Base-by-base conservation (phyloP, 1,140 invertebrate genomes). In the Heliconius congener region DNA sequence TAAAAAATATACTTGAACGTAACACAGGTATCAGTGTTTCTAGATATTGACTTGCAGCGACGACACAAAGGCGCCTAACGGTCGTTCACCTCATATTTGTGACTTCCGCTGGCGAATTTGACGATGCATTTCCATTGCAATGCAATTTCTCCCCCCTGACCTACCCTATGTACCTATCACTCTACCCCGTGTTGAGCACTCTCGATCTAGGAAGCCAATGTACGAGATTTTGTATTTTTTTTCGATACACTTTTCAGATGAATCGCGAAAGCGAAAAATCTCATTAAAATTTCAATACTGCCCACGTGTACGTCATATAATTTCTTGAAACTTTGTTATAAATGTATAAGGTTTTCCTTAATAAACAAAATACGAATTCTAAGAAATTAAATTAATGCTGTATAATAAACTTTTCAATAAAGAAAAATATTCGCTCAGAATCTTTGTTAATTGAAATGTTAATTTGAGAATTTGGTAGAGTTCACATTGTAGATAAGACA, bases 81-180 rank as follows among this genome's bases (percentile, higher is more conserved):
- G 82, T 85, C 82, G 74, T 78, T 78, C 76, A 81, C 80, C 80
- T 79, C 73, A 57, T 83, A 82, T 83, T 85, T 85, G 78, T 83
- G 72, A 83, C 80, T 83, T 85, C 78, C 84, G 78, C 74, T 78
- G 79, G 27, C 76, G 73, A 84, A 83, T 72, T 80, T 84, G 81
- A 78, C 75, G 52, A 76, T 83, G 83, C 82, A 83, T 50, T 85
- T 79, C 72, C 30, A 79, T 78, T 83, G 76, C 73, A 76, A 50
- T 52, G 77, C 78, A 74, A 78, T 76, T 76, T 79, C 72, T 72
- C 77, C 75, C 77, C 80, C 72, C 81, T 79, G 81, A 84, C 83
- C 83, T 84, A 81, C 82, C 77, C 81, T 72, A 84, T 83, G 74
- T 19, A 39, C 42, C 42, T 46, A 46, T 46, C 42, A 46, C 13